phyloP scores from a whole-genome alignment of 2,888 invertebrate species.

The Leptopilina drosophilae region DNA sequence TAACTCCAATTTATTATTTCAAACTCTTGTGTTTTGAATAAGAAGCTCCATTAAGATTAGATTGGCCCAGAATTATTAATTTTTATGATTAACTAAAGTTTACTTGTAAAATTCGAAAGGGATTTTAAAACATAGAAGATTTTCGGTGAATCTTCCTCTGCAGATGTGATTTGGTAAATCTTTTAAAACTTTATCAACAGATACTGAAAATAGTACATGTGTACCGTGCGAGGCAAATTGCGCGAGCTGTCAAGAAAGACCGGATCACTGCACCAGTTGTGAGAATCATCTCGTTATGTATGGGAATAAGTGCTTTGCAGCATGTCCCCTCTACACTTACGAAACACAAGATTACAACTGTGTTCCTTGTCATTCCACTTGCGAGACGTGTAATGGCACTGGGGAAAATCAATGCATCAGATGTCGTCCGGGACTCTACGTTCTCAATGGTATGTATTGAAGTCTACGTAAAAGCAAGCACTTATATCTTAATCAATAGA shows the following conservation, averaged over 20 bases:
- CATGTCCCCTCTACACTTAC: conserved; percentile 89
- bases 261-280: conserved; percentile 91
- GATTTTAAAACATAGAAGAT: no score
- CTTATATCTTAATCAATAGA: neutral
- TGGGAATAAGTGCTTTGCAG: conserved; percentile 88
- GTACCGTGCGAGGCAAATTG: conserved; percentile 92
- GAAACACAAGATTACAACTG: conserved; percentile 93
- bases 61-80: no score
- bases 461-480: neutral
- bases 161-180: neutral
- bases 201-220: conserved; percentile 86
- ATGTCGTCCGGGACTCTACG: conserved; percentile 86
- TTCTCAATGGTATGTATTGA: conserved; percentile 80
- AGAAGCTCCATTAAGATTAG: no score
- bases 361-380: conserved; percentile 87
- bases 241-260: conserved; percentile 89
- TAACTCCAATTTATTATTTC: no score
- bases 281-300: conserved; percentile 92
- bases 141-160: no score
- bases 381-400: conserved; percentile 89
- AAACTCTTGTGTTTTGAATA: no score
- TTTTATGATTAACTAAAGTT: no score
- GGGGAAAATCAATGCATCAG: conserved; percentile 88
- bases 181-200: conserved; percentile 70
- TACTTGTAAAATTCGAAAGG: no score